A percentile compares a stretch with the other conserved stretches of the same genome.
Conservation (phyloP, 1,140 invertebrate species). For the Pentalonia nigronervosa region DNA sequence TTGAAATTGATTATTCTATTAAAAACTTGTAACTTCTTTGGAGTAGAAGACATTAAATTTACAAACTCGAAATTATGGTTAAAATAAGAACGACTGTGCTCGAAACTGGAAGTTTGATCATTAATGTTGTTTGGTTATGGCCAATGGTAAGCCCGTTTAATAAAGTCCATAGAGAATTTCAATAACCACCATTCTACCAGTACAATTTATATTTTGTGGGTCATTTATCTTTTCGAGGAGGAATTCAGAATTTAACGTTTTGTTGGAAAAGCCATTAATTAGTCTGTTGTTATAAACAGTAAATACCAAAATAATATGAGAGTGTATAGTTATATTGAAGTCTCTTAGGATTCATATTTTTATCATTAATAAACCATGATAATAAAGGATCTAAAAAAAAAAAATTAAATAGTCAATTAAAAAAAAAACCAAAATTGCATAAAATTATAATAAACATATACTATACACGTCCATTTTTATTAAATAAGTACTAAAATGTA, state of each 20-base stretch:
- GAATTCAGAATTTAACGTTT: background rate
- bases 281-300: conserved; percentile 4
- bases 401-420: background rate
- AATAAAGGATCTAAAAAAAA: background rate
- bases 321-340: background rate
- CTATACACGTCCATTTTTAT: background rate
- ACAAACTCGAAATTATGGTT: background rate
- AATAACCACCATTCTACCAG: background rate
- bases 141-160: background rate
- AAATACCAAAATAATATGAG: background rate
- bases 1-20: background rate
- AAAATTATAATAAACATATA: background rate
- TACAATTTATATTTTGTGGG: conserved; percentile 30
- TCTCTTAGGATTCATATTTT: background rate
- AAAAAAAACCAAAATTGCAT: background rate
- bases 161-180: conserved; percentile 15
- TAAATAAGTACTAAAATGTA: background rate
- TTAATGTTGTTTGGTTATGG: background rate
- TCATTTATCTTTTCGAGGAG: conserved; percentile 33
- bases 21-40: background rate
- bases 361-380: background rate
- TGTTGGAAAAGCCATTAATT: conserved; percentile 25
- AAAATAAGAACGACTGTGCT: background rate
- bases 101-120: background rate
- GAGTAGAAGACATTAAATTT: background rate